Evolutionary conservation across 35 echinoderm and acorn worm genomes (phyloP), one percentile per base, ranked within the genome.

Genomic region (Heliocidaris erythrogramma): DNA sequence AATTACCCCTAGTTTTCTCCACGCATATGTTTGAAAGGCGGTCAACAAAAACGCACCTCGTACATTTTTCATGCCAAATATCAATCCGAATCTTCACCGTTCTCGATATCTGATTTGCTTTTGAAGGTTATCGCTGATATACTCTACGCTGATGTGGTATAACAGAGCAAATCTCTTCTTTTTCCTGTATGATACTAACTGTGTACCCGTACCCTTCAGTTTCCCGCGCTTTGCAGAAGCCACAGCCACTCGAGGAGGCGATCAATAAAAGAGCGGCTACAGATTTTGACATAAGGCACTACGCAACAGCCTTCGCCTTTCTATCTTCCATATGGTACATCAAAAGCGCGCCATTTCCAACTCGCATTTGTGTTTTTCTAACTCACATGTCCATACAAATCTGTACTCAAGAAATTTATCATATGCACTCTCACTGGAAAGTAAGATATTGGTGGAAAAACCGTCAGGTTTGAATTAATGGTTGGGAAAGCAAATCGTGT

Each of bases 201-300:
- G 35, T 42, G 35, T 78, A 3, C 1, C 65, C 7, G 17, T 18
- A 78, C 65, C 65, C 21, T 78, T 78, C 65, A 78, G 21, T 78
- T 78, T 78, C 65, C 65, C 65, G 65, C 65, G 65, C 65, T 78
- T 78, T 18, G 5, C 65, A 78, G 21, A 78, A 78, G 65, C 65
- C 65, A 78, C 65, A 27, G 27, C 65, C 65, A 78, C 27, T 78
- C 65, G 65, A 7, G 14, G 14, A 89, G 30, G 47, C 87, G 87
- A 89, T 89, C 31, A 48, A 89, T 89, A 89, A 89, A 32, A 89
- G 31, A 47, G 47, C 47, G 87, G 87, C 24, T 32, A 89, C 30
- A 31, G 87, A 89, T 89, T 48, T 78, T 89, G 87, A 48, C 87
- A 89, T 89, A 31, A 89, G 87, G 87, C 29, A 47, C 87, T 89